A percentile compares a stretch with the other conserved stretches of the same genome.
phyloP scores from a whole-genome alignment of 2,113 vertebrate genomes.

The Tachuris rubrigastra region DNA sequence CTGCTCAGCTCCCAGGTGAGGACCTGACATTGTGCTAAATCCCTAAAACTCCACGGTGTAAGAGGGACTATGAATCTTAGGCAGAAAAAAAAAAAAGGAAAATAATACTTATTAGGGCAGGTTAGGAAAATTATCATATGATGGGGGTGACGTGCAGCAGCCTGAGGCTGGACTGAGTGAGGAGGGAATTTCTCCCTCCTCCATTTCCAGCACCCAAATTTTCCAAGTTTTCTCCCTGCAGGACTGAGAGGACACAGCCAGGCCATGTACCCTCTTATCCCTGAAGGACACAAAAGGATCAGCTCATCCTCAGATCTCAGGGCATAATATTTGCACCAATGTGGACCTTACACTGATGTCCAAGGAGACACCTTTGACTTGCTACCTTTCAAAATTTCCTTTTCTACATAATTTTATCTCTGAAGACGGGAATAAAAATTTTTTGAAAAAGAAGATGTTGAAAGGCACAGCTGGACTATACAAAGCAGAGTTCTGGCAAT shows the following conservation, averaged over 20 bases:
- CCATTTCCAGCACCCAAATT: neutral
- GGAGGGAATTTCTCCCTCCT: neutral
- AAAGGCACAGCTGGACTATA: neutral
- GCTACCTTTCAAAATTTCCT: neutral
- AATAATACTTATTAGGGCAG: neutral
- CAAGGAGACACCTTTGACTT: neutral
- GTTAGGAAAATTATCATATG: neutral
- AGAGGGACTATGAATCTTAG: neutral
- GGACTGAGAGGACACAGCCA: neutral
- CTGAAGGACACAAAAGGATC: neutral
- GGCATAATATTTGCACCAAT: rapidly evolving
- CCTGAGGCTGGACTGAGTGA: neutral
- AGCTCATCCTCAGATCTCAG: neutral
- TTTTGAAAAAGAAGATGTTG: neutral
- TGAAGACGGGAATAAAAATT: neutral
- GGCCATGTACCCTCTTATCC: rapidly evolving
- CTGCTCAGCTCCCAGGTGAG: neutral
- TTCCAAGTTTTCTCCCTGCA: neutral
- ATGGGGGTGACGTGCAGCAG: neutral
- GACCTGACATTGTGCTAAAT: neutral
- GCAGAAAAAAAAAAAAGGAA: neutral
- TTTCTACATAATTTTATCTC: neutral
- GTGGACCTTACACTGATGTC: rapidly evolving
- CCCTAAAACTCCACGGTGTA: neutral
- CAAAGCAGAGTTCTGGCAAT: neutral